phyloP scores from a whole-genome alignment of 2,113 vertebrate species.

The Recurvirostra avosetta region DNA sequence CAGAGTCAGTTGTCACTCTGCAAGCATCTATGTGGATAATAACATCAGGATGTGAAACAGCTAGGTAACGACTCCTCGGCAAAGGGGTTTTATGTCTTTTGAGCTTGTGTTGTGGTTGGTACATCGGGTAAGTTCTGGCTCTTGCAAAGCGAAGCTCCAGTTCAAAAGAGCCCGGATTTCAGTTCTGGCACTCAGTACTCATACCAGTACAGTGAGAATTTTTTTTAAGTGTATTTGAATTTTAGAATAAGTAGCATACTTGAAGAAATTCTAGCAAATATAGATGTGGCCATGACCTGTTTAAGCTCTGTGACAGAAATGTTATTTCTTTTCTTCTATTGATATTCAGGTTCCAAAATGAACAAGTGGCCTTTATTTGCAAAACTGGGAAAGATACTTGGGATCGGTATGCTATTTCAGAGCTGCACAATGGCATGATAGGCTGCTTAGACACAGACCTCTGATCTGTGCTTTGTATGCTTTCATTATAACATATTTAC shows the following conservation, averaged over 20 bases:
- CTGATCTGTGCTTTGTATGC: constrained; percentile 19
- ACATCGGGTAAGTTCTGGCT: background rate
- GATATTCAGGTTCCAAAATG: constrained; percentile 80
- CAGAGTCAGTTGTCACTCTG: background rate
- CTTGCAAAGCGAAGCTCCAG: background rate
- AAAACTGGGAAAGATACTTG: constrained; percentile 83
- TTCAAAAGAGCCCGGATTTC: background rate
- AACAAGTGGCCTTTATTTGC: constrained; percentile 80
- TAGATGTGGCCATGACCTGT: background rate
- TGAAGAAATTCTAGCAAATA: background rate
- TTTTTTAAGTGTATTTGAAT: background rate
- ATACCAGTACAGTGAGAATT: background rate
- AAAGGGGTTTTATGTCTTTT: background rate
- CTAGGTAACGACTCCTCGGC: background rate
- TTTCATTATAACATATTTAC: constrained; percentile 5
- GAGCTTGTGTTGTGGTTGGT: background rate
- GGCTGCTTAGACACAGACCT: constrained; percentile 47
- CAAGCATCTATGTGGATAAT: background rate
- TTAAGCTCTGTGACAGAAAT: constrained; percentile 47
- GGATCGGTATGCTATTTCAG: constrained; percentile 76
- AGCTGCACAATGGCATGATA: constrained; percentile 35
- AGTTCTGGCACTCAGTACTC: background rate
- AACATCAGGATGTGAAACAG: background rate
- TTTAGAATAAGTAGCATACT: background rate
- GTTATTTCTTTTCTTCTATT: constrained; percentile 58